These are phyloP conservation scores for Apodemia mormo DNA, from an alignment of 2,888 invertebrate species.

Conservation along the genomic window DNA sequence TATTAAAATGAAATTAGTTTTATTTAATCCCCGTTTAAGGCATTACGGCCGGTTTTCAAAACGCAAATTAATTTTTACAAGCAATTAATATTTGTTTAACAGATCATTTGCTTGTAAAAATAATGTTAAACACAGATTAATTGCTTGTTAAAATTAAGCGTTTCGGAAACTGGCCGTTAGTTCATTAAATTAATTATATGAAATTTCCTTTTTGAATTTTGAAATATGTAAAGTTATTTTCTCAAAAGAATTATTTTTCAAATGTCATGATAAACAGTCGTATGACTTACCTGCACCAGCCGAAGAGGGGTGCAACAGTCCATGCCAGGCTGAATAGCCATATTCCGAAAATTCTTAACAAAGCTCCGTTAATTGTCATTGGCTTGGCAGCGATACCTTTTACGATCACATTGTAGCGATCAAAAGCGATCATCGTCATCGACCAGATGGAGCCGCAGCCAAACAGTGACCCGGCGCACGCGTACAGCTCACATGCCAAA, in stretches of 20 bases:
- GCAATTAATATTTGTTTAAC: too few relatives aligned
- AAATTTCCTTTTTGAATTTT: neutral
- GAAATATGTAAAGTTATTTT: slow-evolving; percentile 6
- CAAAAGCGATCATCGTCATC: slow-evolving; percentile 95
- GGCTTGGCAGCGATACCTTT: slow-evolving; percentile 93
- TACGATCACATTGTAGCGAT: slow-evolving; percentile 96
- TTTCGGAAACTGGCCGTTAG: too few relatives aligned
- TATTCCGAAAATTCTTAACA: slow-evolving; percentile 88
- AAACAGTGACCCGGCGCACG: slow-evolving; percentile 92
- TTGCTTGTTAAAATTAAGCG: too few relatives aligned
- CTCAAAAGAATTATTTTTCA: neutral
- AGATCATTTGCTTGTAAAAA: too few relatives aligned
- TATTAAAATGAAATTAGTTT: too few relatives aligned
- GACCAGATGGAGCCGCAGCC: slow-evolving; percentile 96
- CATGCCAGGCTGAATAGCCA: slow-evolving; percentile 90
- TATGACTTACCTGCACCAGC: slow-evolving; percentile 87
- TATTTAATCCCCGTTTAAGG: too few relatives aligned
- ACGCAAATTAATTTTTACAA: too few relatives aligned
- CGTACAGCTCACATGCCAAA: slow-evolving; percentile 93
- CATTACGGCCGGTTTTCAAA: too few relatives aligned
- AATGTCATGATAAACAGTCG: neutral
- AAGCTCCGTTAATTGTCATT: slow-evolving; percentile 90
- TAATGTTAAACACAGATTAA: too few relatives aligned
- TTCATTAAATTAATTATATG: too few relatives aligned
- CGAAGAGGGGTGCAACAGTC: slow-evolving; percentile 92